Conservation (phyloP, 2,113 vertebrate genomes). For the Polypterus bichir region DNA sequence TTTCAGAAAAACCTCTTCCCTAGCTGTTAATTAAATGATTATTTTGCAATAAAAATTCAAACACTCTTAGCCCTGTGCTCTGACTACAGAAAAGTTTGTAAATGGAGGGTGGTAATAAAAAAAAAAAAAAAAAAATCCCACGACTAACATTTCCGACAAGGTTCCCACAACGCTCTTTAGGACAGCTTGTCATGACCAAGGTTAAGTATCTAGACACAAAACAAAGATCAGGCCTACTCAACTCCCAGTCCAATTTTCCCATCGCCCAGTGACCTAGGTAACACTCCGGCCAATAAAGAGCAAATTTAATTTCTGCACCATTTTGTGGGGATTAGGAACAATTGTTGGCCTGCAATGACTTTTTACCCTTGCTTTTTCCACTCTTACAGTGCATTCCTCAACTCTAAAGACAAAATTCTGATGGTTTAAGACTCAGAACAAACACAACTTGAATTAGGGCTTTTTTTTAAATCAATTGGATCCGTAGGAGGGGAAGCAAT, state of each 20-base stretch:
- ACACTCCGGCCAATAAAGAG: constrained; percentile 69
- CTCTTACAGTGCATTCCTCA: constrained; percentile 45
- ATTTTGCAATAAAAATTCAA: constrained; percentile 64
- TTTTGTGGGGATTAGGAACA: constrained; percentile 79
- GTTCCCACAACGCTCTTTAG: constrained; percentile 61
- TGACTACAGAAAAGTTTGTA: constrained; percentile 49
- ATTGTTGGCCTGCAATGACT: constrained; percentile 65
- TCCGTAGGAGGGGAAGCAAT: constrained; percentile 66
- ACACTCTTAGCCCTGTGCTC: constrained; percentile 58
- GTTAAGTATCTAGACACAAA: constrained; percentile 75
- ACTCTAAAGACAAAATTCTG: constrained; percentile 56
- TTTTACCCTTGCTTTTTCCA: constrained; percentile 59
- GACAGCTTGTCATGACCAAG: constrained; percentile 62
- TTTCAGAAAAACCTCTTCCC: constrained; percentile 38
- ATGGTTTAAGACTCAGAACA: constrained; percentile 74
- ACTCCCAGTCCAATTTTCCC: constrained; percentile 70
- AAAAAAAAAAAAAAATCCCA: constrained; percentile 30
- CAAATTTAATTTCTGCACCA: constrained; percentile 82
- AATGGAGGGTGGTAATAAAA: constrained; percentile 47
- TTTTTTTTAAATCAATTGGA: constrained; percentile 65
- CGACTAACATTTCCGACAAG: constrained; percentile 51
- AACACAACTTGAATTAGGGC: constrained; percentile 74
- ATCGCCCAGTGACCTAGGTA: constrained; percentile 77
- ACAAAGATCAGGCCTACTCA: constrained; percentile 65
- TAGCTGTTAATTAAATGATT: constrained; percentile 75